These are phyloP conservation scores for Oenanthe melanoleuca DNA, from an alignment of 2,113 vertebrate species.

Conservation along the genomic window DNA sequence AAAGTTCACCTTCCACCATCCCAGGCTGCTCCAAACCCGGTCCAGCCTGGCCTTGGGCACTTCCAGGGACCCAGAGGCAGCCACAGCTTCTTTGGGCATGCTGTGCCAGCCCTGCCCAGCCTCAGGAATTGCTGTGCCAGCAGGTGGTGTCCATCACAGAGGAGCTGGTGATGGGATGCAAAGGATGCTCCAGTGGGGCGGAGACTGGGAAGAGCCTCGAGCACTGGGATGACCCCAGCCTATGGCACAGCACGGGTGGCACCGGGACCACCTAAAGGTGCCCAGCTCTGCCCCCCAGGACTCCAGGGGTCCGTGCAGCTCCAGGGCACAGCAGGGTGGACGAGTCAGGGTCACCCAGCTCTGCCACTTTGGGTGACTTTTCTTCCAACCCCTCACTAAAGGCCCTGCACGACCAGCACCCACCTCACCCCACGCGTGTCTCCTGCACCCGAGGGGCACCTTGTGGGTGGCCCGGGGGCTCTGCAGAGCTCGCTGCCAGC, in stretches of 20 bases:
- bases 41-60: background rate
- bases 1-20: rapidly evolving
- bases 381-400: rapidly evolving
- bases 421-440: background rate
- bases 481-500: background rate
- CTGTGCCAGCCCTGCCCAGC: background rate
- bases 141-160: no score
- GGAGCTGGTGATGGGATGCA: rapidly evolving
- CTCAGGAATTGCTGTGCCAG: background rate
- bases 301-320: background rate
- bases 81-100: background rate
- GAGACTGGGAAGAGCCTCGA: background rate
- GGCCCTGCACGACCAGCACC: background rate
- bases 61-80: background rate
- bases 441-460: background rate
- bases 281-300: background rate
- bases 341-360: rapidly evolving
- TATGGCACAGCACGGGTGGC: background rate
- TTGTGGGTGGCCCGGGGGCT: background rate
- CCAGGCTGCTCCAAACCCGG: rapidly evolving
- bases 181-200: rapidly evolving
- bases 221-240: rapidly evolving
- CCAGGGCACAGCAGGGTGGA: rapidly evolving
- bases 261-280: no score
- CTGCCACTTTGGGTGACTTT: background rate